Percentiles rank a stretch among this genome's conserved stretches.
Evolutionary conservation across 1,140 invertebrate genomes (phyloP).

Genomic region (Aradophagus sp.): DNA sequence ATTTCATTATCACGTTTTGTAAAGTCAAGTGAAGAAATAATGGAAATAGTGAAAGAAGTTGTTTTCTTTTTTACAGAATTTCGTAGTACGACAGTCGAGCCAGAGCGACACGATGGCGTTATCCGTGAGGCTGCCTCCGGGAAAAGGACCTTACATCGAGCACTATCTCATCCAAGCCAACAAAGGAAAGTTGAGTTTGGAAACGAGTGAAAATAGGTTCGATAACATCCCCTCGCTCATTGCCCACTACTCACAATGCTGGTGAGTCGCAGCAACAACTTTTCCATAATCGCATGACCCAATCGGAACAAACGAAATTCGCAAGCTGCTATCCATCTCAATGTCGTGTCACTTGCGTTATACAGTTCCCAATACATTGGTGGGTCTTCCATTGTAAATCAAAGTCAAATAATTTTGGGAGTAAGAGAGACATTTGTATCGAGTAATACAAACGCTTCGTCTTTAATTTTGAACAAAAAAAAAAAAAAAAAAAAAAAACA

Average conservation of each 20-base stretch:
- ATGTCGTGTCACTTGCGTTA: slow-evolving; percentile 5
- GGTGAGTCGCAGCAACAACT: slow-evolving; percentile 78
- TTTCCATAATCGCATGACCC: slow-evolving; percentile 34
- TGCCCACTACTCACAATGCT: slow-evolving; percentile 93
- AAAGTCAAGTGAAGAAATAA: too few relatives aligned
- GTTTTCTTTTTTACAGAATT: slow-evolving; percentile 81
- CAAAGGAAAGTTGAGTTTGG: slow-evolving; percentile 86
- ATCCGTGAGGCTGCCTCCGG: slow-evolving; percentile 89
- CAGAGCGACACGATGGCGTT: slow-evolving; percentile 95
- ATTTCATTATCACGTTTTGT: too few relatives aligned
- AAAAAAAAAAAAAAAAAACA: too few relatives aligned
- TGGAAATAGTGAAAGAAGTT: not conserved
- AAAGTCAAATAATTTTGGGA: too few relatives aligned
- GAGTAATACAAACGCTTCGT: too few relatives aligned
- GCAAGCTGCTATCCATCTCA: slow-evolving; percentile 4
- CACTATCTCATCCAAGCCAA: slow-evolving; percentile 95
- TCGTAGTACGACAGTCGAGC: slow-evolving; percentile 95
- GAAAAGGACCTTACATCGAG: slow-evolving; percentile 92
- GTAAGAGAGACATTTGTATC: too few relatives aligned
- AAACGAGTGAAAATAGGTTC: slow-evolving; percentile 95
- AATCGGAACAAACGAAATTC: too few relatives aligned
- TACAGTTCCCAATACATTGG: too few relatives aligned
- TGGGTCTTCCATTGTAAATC: too few relatives aligned
- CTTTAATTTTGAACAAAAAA: too few relatives aligned
- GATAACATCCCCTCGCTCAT: slow-evolving; percentile 92